Evolutionary conservation across 1,140 invertebrate genomes (phyloP).

Genomic region (Diploscapter pachys): DNA sequence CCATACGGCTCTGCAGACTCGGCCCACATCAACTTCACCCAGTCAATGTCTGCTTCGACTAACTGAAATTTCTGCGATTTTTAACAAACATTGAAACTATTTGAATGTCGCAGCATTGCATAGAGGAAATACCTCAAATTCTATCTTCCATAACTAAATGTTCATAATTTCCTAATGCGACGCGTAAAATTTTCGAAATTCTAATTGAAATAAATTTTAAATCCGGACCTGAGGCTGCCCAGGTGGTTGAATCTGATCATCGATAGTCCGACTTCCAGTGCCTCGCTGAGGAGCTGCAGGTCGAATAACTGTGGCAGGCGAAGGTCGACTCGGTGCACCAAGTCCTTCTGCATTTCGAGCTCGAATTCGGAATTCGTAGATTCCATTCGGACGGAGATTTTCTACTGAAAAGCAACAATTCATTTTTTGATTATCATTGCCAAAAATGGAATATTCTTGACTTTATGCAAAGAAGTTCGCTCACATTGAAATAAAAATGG

Average conservation of each 20-base stretch:
- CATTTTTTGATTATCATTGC: slow-evolving; percentile 7
- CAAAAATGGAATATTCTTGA: background rate
- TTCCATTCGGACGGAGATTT: slow-evolving; percentile 54
- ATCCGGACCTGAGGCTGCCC: slow-evolving; percentile 12
- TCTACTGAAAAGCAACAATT: slow-evolving; percentile 36
- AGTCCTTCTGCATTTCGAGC: slow-evolving; percentile 51
- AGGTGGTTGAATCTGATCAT: background rate
- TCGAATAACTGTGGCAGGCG: slow-evolving; percentile 45
- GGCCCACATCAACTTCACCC: slow-evolving; percentile 50
- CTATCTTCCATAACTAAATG: no score
- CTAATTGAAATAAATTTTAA: no score
- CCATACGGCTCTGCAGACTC: slow-evolving; percentile 32
- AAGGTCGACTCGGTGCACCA: slow-evolving; percentile 48
- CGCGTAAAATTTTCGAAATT: no score
- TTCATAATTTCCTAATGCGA: no score
- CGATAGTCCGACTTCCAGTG: background rate
- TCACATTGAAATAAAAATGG: background rate
- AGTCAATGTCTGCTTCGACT: slow-evolving; percentile 45
- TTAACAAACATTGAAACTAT: background rate
- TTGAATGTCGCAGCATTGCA: background rate
- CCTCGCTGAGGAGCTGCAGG: slow-evolving; percentile 2
- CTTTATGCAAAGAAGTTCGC: background rate
- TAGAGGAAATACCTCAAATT: no score
- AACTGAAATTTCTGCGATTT: background rate
- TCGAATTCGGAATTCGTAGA: slow-evolving; percentile 56